Conservation (phyloP, 2,888 invertebrate genomes). For the Apomyelois bistriatella region DNA sequence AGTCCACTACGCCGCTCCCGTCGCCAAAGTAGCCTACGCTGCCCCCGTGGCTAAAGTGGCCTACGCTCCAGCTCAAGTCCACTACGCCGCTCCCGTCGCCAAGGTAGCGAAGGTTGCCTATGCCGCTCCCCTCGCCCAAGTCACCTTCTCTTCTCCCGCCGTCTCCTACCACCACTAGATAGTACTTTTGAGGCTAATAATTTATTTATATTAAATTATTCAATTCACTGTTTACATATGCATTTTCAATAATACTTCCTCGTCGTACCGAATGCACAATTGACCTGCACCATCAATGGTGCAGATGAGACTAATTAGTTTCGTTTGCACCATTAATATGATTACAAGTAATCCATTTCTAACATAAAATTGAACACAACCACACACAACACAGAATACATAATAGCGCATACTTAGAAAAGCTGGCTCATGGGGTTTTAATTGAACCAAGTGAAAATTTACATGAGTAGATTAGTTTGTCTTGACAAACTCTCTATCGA, state of each 20-base stretch:
- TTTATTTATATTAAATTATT: slow-evolving; percentile 33
- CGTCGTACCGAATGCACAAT: too few relatives aligned
- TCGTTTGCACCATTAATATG: too few relatives aligned
- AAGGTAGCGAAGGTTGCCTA: slow-evolving; percentile 35
- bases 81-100: slow-evolving; percentile 40
- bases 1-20: slow-evolving; percentile 39
- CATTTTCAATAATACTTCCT: background rate
- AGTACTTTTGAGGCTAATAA: slow-evolving; percentile 23
- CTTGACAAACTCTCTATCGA: too few relatives aligned
- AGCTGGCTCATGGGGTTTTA: too few relatives aligned
- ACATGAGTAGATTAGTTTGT: too few relatives aligned
- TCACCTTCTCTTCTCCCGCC: slow-evolving; percentile 57
- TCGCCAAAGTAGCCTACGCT: slow-evolving; percentile 32
- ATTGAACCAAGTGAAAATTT: too few relatives aligned
- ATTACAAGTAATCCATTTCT: too few relatives aligned
- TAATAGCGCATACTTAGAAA: too few relatives aligned
- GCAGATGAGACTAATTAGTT: too few relatives aligned
- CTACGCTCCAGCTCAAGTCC: slow-evolving; percentile 30
- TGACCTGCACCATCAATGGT: too few relatives aligned
- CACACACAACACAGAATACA: too few relatives aligned
- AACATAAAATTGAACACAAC: too few relatives aligned
- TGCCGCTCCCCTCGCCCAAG: slow-evolving; percentile 43
- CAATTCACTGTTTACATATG: slow-evolving; percentile 5
- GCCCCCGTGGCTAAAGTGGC: slow-evolving; percentile 38
- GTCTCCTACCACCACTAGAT: slow-evolving; percentile 64